Percentiles rank a stretch among this genome's conserved stretches.
Evolutionary conservation across 2,888 invertebrate species (phyloP).

Genomic region (Loripinus fragilis): DNA sequence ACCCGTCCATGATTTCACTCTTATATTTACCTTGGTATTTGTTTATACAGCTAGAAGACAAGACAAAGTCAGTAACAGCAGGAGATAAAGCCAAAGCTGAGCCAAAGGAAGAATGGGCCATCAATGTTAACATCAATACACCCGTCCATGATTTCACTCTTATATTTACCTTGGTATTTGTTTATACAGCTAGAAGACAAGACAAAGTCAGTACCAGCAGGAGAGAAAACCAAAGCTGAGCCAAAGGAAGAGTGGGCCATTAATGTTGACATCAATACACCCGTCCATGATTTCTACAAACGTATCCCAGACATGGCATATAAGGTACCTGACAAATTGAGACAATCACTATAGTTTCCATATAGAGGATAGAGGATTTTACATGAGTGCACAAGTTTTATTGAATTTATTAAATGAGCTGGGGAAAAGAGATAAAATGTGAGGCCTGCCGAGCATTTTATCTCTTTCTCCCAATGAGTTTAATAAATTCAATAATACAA

Average conservation of each 20-base stretch:
- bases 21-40: too few species aligned
- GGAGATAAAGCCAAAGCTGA: constrained; percentile 14
- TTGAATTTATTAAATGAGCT: too few species aligned
- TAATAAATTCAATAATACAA: too few species aligned
- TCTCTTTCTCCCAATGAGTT: too few species aligned
- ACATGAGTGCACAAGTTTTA: too few species aligned
- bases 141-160: constrained; percentile 93
- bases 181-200: constrained; percentile 7
- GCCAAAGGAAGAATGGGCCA: constrained; percentile 90
- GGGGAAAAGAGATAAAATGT: too few species aligned
- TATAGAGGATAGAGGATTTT: too few species aligned
- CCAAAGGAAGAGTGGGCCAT: constrained; percentile 91
- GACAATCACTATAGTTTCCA: too few species aligned
- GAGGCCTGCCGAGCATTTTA: too few species aligned
- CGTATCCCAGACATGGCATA: constrained; percentile 93
- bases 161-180: too few species aligned
- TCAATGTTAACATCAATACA: constrained; percentile 91
- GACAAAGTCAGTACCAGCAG: background rate
- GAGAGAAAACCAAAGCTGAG: constrained; percentile 15
- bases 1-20: constrained; percentile 92
- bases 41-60: constrained; percentile 1
- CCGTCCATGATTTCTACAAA: constrained; percentile 92
- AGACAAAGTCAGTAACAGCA: background rate
- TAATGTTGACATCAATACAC: constrained; percentile 91
- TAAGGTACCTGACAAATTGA: too few species aligned